Evolutionary conservation across 2,113 vertebrate genomes (phyloP).

Genomic region (Istiophorus platypterus): DNA sequence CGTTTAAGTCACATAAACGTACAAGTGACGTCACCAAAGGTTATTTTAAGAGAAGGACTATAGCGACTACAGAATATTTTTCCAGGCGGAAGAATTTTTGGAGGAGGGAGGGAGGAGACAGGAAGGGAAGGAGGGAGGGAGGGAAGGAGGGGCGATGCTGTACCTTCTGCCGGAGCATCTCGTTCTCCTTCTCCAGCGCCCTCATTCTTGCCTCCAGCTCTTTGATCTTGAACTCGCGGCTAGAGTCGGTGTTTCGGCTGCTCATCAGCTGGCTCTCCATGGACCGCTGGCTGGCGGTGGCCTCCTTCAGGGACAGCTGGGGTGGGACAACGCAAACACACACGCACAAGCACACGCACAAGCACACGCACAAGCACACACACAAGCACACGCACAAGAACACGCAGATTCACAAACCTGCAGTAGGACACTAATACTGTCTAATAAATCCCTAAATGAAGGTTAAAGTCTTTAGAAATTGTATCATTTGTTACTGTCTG

Average conservation of each 20-base stretch:
- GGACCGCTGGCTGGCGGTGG: constrained; percentile 77
- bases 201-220: constrained; percentile 90
- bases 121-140: no score
- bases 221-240: constrained; percentile 89
- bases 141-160: no score
- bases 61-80: neutral
- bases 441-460: neutral
- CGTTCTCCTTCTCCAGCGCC: constrained; percentile 92
- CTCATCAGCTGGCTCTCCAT: constrained; percentile 88
- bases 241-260: constrained; percentile 81
- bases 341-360: neutral
- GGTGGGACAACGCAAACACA: neutral
- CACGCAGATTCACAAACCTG: neutral
- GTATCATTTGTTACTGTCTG: no score
- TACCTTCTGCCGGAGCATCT: constrained; percentile 92
- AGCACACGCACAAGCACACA: neutral
- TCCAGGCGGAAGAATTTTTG: neutral
- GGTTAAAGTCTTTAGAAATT: no score
- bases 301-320: constrained; percentile 89
- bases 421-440: neutral
- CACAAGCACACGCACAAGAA: neutral
- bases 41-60: neutral
- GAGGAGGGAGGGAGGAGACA: neutral
- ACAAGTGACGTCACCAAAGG: no score
- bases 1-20: neutral